Evolutionary conservation across 2,113 vertebrate genomes (phyloP).

Genomic region (Phrynocephalus versicolor): DNA sequence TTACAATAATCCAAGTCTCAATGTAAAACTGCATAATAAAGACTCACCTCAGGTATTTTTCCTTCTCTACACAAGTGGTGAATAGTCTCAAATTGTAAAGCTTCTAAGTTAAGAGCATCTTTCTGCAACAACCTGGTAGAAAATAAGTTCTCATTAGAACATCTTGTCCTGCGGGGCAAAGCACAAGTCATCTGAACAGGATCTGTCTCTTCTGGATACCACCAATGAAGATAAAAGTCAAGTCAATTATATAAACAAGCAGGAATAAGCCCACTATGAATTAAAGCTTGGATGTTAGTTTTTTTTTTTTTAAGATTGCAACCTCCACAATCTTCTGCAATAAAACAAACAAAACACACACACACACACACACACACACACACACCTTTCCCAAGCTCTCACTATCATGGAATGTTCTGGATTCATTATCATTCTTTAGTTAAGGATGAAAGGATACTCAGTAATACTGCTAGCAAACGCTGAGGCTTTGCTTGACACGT

Average conservation of each 20-base stretch:
- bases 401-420: no score
- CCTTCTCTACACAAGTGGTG: constrained; percentile 91
- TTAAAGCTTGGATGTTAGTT: background rate
- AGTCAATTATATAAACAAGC: no score
- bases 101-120: constrained; percentile 89
- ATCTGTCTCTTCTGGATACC: background rate
- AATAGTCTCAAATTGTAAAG: constrained; percentile 87
- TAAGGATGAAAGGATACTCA: no score
- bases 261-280: no score
- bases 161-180: background rate
- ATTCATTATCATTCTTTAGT: no score
- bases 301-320: background rate
- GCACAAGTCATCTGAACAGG: background rate
- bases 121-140: constrained; percentile 87
- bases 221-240: no score
- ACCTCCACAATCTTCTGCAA: no score
- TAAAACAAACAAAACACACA: no score
- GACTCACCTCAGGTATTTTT: constrained; percentile 83
- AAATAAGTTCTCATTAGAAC: constrained; percentile 38
- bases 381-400: no score
- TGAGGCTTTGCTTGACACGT: background rate
- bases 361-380: no score
- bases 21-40: background rate
- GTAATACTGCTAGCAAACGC: no score
- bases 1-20: background rate